Evolutionary conservation across 2,888 invertebrate species (phyloP).

Genomic region (Ochlodes sylvanus): DNA sequence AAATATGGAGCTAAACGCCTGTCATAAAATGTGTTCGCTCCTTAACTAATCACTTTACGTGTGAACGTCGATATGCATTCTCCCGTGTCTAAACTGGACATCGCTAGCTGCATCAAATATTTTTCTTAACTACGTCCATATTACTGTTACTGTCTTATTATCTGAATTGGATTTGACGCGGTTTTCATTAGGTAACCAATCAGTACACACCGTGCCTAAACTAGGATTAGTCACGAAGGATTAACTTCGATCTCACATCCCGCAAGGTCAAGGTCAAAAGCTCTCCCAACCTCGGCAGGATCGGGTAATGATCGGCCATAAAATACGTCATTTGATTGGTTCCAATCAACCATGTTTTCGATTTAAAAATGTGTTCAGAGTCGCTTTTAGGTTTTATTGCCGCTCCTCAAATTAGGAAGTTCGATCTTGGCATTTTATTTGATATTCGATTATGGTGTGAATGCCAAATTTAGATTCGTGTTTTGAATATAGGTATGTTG

Average conservation of each 20-base stretch:
- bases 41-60: slow-evolving; percentile 22
- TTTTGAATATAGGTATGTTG: not conserved
- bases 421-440: slow-evolving; percentile 20
- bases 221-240: slow-evolving; percentile 74
- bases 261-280: slow-evolving; percentile 66
- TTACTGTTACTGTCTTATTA: slow-evolving; percentile 51
- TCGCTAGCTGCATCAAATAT: slow-evolving; percentile 10
- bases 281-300: slow-evolving; percentile 51
- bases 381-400: slow-evolving; percentile 57
- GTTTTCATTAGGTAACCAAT: slow-evolving; percentile 71
- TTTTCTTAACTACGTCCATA: slow-evolving; percentile 14
- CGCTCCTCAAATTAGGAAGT: slow-evolving; percentile 46
- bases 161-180: slow-evolving; percentile 59
- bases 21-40: not conserved
- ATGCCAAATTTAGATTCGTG: not conserved
- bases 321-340: slow-evolving; percentile 80
- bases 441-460: slow-evolving; percentile 8
- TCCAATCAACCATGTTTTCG: slow-evolving; percentile 75
- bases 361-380: slow-evolving; percentile 67
- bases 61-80: slow-evolving; percentile 14
- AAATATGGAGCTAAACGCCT: too few species aligned
- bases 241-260: slow-evolving; percentile 57
- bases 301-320: slow-evolving; percentile 65
- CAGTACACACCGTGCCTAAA: slow-evolving; percentile 67
- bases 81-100: slow-evolving; percentile 16